A percentile compares a stretch with the other conserved stretches of the same genome.
Conservation (phyloP, 1,140 invertebrate genomes). For the Drosophila fuyamai region DNA sequence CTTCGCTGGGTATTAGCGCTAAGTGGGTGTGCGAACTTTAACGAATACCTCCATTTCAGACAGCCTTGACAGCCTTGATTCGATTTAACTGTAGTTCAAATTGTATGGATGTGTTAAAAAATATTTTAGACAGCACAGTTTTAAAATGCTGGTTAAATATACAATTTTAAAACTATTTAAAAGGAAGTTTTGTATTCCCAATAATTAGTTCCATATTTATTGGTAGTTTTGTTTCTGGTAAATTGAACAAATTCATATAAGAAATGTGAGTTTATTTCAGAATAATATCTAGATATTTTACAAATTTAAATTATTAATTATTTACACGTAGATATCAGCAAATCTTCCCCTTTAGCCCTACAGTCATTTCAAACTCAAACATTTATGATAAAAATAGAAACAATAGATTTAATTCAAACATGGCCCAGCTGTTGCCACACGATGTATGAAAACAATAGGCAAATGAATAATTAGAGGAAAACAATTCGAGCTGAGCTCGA, state of each 20-base stretch:
- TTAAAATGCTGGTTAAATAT: background rate
- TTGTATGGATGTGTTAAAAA: no score
- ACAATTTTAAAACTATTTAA: no score
- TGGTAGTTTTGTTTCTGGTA: no score
- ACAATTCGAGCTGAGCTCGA: background rate
- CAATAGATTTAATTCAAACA: slow-evolving; percentile 18
- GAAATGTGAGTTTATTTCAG: no score
- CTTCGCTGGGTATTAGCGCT: slow-evolving; percentile 12
- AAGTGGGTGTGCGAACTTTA: slow-evolving; percentile 4
- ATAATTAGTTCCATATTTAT: no score
- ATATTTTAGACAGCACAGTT: no score
- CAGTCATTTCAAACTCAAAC: background rate
- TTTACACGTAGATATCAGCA: slow-evolving; percentile 3
- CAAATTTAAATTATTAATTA: background rate
- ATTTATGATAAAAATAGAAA: slow-evolving; percentile 9
- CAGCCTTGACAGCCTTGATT: no score
- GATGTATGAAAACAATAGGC: background rate
- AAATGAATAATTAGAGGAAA: slow-evolving; percentile 9
- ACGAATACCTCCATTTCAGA: background rate
- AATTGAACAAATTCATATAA: no score
- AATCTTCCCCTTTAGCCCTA: no score
- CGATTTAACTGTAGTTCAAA: background rate
- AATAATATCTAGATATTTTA: no score
- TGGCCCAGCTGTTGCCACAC: slow-evolving; percentile 24
- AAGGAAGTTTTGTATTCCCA: no score